A percentile compares a stretch with the other conserved stretches of the same genome.
Evolutionary conservation across 2,113 vertebrate genomes (phyloP).

Genomic region (Nanorana parkeri): DNA sequence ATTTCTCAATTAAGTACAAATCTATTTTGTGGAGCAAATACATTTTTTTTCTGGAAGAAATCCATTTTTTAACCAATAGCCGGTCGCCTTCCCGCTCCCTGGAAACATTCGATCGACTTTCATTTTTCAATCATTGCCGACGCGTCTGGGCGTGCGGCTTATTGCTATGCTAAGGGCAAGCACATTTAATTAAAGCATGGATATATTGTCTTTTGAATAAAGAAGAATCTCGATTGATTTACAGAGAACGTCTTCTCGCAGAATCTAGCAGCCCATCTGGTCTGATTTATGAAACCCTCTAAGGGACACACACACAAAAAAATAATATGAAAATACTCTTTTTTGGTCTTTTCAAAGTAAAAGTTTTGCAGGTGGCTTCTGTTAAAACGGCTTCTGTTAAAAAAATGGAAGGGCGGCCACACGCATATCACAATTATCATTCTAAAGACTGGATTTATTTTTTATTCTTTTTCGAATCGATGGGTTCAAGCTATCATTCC

Average conservation of each 20-base stretch:
- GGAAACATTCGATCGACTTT: conserved; percentile 57
- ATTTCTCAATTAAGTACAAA: conserved; percentile 64
- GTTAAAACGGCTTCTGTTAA: too few relatives aligned
- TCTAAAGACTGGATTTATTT: too few relatives aligned
- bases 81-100: conserved; percentile 64
- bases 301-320: background rate
- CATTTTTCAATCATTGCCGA: conserved; percentile 19
- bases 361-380: too few relatives aligned
- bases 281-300: background rate
- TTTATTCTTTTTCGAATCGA: too few relatives aligned
- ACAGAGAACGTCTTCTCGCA: background rate
- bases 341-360: too few relatives aligned
- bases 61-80: conserved; percentile 69
- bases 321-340: background rate
- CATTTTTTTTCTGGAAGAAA: conserved; percentile 66
- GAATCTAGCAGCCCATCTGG: background rate
- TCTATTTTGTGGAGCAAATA: conserved; percentile 65
- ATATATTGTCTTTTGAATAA: conserved; percentile 2
- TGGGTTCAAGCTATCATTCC: too few relatives aligned
- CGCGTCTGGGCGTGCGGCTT: background rate
- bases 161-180: conserved; percentile 19
- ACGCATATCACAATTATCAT: too few relatives aligned
- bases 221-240: conserved; percentile 3
- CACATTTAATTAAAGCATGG: conserved; percentile 11
- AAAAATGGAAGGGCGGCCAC: too few relatives aligned